These are phyloP conservation scores for Orthosia cruda DNA, from an alignment of 2,888 invertebrate genomes.

Conservation along the genomic window DNA sequence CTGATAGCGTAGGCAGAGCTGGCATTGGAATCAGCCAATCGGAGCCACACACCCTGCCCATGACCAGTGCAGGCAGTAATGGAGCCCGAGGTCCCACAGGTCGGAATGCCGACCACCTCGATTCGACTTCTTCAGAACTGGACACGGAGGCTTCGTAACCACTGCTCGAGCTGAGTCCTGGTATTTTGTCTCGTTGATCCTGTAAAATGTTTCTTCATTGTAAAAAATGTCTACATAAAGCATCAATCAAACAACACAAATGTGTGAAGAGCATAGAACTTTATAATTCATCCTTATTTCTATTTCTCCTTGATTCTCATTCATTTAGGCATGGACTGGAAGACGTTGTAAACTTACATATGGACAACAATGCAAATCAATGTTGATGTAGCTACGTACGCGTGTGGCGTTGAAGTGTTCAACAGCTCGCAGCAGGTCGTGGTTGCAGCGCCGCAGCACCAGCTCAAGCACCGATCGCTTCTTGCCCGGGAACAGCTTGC, in stretches of 20 bases:
- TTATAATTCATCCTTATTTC: not conserved
- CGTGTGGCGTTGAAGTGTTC: conserved; percentile 94
- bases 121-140: conserved; percentile 83
- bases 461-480: conserved; percentile 97
- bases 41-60: conserved; percentile 90
- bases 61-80: conserved; percentile 86
- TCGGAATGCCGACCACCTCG: conserved; percentile 89
- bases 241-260: not conserved
- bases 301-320: not conserved
- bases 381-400: conserved; percentile 70
- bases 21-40: conserved; percentile 90
- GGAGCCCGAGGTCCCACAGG: conserved; percentile 90
- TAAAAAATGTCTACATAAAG: not conserved
- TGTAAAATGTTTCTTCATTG: conserved; percentile 61
- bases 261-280: not conserved
- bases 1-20: conserved; percentile 84
- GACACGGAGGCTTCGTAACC: conserved; percentile 84
- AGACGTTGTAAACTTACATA: not conserved
- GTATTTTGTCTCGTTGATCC: conserved; percentile 83
- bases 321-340: not conserved
- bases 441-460: conserved; percentile 97
- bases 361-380: not conserved
- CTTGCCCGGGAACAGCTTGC: conserved; percentile 97
- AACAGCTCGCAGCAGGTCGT: conserved; percentile 97
- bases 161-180: conserved; percentile 72